phyloP scores from a whole-genome alignment of 2,888 invertebrate genomes.

The Drosophila sordidapex region DNA sequence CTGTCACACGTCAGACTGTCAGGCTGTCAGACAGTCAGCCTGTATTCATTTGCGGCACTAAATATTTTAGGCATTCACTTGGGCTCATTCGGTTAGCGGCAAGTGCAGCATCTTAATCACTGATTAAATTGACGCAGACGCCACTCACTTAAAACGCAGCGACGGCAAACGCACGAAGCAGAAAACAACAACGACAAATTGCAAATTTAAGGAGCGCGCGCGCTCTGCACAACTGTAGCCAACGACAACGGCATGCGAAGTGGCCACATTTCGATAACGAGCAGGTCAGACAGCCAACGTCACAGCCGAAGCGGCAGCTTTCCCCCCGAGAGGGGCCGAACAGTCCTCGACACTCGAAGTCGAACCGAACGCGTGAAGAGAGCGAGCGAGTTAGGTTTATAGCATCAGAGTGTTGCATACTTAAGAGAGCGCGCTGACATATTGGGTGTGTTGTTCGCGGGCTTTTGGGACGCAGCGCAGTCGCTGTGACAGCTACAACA shows the following conservation, averaged over 20 bases:
- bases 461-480: slow-evolving; percentile 39
- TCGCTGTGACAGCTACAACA: slow-evolving; percentile 35
- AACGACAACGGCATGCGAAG: slow-evolving; percentile 82
- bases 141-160: slow-evolving; percentile 27
- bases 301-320: slow-evolving; percentile 30
- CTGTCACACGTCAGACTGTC: slow-evolving; percentile 12
- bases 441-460: slow-evolving; percentile 62
- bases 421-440: slow-evolving; percentile 52
- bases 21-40: slow-evolving; percentile 14
- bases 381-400: slow-evolving; percentile 30
- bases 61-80: slow-evolving; percentile 50
- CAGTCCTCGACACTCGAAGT: slow-evolving; percentile 2
- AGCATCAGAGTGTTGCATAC: slow-evolving; percentile 45
- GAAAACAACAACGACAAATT: slow-evolving; percentile 15
- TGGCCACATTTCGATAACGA: slow-evolving; percentile 73
- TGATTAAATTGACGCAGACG: slow-evolving; percentile 59
- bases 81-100: slow-evolving; percentile 51
- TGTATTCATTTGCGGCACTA: slow-evolving; percentile 47
- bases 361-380: slow-evolving; percentile 1
- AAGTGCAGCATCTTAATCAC: slow-evolving; percentile 55
- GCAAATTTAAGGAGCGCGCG: slow-evolving; percentile 10
- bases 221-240: slow-evolving; percentile 74
- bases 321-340: slow-evolving; percentile 7
- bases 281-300: slow-evolving; percentile 46
- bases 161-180: slow-evolving; percentile 29